A percentile compares a stretch with the other conserved stretches of the same genome.
phyloP scores from a whole-genome alignment of 2,888 invertebrate species.

The Diachrysia chrysitis region DNA sequence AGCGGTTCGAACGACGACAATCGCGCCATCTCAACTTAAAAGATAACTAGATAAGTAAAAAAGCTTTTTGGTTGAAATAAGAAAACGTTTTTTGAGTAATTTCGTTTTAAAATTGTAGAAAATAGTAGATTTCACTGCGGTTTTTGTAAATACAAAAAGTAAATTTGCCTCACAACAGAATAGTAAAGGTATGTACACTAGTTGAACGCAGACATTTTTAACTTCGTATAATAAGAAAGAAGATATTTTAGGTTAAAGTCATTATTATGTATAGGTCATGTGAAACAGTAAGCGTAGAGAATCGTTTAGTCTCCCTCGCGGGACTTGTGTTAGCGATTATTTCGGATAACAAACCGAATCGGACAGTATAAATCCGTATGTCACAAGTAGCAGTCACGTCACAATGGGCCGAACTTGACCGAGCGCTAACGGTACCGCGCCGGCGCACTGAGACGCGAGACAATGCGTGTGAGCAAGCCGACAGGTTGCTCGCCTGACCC shows the following conservation, averaged over 20 bases:
- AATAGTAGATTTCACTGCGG: constrained; percentile 23
- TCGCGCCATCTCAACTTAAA: constrained; percentile 31
- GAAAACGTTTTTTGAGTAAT: constrained; percentile 32
- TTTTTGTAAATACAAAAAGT: constrained; percentile 24
- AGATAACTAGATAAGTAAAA: constrained; percentile 46
- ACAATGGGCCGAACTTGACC: constrained; percentile 86
- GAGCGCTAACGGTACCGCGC: constrained; percentile 83
- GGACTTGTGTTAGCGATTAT: constrained; percentile 28
- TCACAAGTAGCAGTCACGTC: constrained; percentile 80
- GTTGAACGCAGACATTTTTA: not conserved
- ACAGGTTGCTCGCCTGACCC: constrained; percentile 88
- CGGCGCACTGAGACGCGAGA: constrained; percentile 74
- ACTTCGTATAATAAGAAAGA: not conserved
- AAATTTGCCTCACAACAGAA: constrained; percentile 26
- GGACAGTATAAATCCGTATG: constrained; percentile 70
- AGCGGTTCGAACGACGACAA: constrained; percentile 45
- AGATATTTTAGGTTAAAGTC: not conserved
- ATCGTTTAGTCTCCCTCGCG: constrained; percentile 21
- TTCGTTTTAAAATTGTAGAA: constrained; percentile 25
- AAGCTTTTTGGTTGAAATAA: constrained; percentile 33
- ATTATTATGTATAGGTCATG: constrained; percentile 21
- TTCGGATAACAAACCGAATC: constrained; percentile 53
- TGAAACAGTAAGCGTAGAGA: constrained; percentile 11
- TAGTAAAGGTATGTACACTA: constrained; percentile 13
- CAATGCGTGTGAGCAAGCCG: constrained; percentile 84